phyloP scores from a whole-genome alignment of 2,113 vertebrate species.

The Saccopteryx bilineata region DNA sequence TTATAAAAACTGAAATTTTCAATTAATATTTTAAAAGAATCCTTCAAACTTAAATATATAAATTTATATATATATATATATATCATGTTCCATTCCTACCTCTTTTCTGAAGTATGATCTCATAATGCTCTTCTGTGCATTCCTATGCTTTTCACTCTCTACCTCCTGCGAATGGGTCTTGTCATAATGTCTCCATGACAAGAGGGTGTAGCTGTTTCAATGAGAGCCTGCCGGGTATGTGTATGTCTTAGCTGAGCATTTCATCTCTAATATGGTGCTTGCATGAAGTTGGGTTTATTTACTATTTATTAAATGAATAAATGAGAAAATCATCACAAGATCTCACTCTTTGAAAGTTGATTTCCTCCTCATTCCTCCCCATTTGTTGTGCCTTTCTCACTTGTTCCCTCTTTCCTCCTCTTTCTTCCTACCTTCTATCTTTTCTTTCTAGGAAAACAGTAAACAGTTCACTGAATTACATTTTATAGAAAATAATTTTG shows the following conservation, averaged over 20 bases:
- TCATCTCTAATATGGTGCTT: background rate
- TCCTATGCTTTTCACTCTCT: background rate
- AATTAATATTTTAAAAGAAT: background rate
- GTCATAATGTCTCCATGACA: background rate
- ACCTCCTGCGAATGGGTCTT: background rate
- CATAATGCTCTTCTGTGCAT: background rate
- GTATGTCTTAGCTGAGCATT: background rate
- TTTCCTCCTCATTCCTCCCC: background rate
- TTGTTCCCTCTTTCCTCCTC: background rate
- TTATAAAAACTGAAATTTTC: background rate
- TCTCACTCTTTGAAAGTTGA: constrained; percentile 3
- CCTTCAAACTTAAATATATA: background rate
- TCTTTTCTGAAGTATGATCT: background rate
- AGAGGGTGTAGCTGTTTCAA: background rate
- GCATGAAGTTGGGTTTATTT: background rate
- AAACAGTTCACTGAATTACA: background rate
- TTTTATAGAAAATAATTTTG: background rate
- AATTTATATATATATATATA: background rate
- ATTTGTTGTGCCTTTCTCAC: background rate
- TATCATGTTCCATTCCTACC: background rate
- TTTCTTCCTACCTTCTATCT: background rate
- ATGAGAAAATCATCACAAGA: background rate
- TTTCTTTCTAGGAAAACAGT: background rate
- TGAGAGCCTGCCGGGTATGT: background rate
- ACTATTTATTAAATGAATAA: constrained; percentile 31